Conservation (phyloP, 53 echinoderm and acorn worm species). For the Patiria pectinifera region DNA sequence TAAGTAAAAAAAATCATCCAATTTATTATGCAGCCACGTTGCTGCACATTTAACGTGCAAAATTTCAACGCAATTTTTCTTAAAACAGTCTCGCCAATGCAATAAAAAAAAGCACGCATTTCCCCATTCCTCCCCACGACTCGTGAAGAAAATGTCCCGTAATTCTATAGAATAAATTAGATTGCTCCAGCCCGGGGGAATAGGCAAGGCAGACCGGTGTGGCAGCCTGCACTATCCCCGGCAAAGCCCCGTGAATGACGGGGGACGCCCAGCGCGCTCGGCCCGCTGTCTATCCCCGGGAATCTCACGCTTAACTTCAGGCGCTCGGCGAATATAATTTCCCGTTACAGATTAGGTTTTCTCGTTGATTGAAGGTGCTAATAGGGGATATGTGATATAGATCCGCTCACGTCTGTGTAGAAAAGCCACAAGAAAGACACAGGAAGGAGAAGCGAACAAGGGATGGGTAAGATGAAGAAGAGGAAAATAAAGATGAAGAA, state of each 20-base stretch:
- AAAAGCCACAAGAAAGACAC: not conserved
- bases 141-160: slow-evolving; percentile 23
- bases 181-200: slow-evolving; percentile 20
- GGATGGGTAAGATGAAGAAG: not conserved
- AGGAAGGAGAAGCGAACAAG: not conserved
- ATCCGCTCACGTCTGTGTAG: not conserved
- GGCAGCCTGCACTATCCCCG: not conserved
- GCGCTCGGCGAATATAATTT: slow-evolving; percentile 52
- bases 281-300: not conserved
- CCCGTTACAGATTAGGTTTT: slow-evolving; percentile 55
- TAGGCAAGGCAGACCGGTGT: not conserved
- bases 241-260: not conserved
- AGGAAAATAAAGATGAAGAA: not conserved
- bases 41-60: not conserved
- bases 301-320: slow-evolving; percentile 51
- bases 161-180: slow-evolving; percentile 53
- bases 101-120: not conserved
- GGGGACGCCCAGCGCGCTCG: not conserved
- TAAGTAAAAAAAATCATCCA: not conserved
- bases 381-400: slow-evolving; percentile 48
- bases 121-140: not conserved
- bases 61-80: not conserved
- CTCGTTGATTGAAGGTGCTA: slow-evolving; percentile 25
- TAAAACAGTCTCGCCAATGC: not conserved
- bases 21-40: not conserved